Evolutionary conservation across 2,797 vertebrate genomes (phyloP), one percentile per base, ranked within the genome.

Genomic region (Leptatherina wallacei): DNA sequence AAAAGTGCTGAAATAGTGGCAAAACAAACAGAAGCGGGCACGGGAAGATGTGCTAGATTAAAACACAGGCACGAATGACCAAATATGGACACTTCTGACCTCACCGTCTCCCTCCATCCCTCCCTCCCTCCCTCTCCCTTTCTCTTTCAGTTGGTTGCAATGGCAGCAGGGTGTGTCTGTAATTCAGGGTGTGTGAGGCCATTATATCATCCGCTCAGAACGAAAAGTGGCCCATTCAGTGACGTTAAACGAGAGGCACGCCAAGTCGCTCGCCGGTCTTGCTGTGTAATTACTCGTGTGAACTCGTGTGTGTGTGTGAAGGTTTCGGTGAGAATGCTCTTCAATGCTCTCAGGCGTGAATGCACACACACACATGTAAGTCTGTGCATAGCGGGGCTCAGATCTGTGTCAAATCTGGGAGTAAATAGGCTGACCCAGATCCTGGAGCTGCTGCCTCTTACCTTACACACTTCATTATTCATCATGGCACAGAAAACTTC

Each of bases 11-110:
- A 51, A 16, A 47, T 68, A 42, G 24, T 36, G 51, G 14, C 6
- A 60, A 73, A 82, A 65, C 69, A 86, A 84, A 85, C 58, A 77
- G 59, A 72, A 32, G 29, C 14, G 20, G 60, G 65, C 32, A 70
- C 24, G 42, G 38, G 58, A 24, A 80, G 64, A 83, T 71, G 71
- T 54, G 58, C 52, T 14, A 75, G 68, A 65, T 82, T 71, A 72
- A 85, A 88, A 85, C 49, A 47, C 76, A 83, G 75, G 69, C 79
- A 87, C 82, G 82, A 84, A 93, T 93, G 65, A 91, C 93, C 93
- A 94, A 94, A 95, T 94, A 94, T 93, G 94, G 93, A 91, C 78
- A 91, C 81, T 84, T 87, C 85, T 92, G 90, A 92, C 89, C 90
- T 91, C 88, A 78, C 75, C 30, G 61, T 64, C 83, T 85, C 77